Conservation (phyloP, 2,113 vertebrate genomes). For the Festucalex cinctus region DNA sequence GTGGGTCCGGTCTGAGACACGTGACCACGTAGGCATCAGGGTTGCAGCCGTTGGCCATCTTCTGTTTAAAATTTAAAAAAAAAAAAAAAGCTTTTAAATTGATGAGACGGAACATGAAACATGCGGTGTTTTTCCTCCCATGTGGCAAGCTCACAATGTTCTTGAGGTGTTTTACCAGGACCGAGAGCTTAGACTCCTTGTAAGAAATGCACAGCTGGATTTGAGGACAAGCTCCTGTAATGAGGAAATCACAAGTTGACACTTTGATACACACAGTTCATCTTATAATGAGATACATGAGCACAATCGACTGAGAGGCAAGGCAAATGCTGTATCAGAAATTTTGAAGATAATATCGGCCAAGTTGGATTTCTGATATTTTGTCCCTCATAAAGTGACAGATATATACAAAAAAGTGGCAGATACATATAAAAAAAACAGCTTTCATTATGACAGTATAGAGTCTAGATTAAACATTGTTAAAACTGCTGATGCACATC, state of each 20-base stretch:
- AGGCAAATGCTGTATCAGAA: neutral
- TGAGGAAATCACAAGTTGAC: neutral
- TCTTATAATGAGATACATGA: neutral
- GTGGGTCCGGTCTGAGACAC: constrained; percentile 75
- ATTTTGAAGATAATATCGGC: neutral
- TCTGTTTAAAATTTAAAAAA: constrained; percentile 61
- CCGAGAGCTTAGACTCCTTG: constrained; percentile 65
- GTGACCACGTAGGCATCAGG: constrained; percentile 82
- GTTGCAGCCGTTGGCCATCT: constrained; percentile 76
- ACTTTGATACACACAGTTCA: neutral
- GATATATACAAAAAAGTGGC: neutral
- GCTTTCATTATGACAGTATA: neutral
- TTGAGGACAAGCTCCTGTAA: constrained; percentile 51
- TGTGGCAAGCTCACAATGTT: constrained; percentile 78
- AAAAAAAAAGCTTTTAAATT: neutral
- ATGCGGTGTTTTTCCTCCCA: neutral
- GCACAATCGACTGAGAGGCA: neutral
- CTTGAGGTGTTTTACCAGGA: constrained; percentile 84
- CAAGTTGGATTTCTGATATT: neutral
- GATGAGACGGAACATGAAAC: neutral
- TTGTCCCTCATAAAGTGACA: neutral
- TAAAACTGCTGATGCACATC: neutral
- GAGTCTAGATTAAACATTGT: neutral
- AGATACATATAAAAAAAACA: too few relatives aligned
- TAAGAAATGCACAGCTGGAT: constrained; percentile 80